phyloP scores from a whole-genome alignment of 2,888 invertebrate species.

The Stegophylla sp. region DNA sequence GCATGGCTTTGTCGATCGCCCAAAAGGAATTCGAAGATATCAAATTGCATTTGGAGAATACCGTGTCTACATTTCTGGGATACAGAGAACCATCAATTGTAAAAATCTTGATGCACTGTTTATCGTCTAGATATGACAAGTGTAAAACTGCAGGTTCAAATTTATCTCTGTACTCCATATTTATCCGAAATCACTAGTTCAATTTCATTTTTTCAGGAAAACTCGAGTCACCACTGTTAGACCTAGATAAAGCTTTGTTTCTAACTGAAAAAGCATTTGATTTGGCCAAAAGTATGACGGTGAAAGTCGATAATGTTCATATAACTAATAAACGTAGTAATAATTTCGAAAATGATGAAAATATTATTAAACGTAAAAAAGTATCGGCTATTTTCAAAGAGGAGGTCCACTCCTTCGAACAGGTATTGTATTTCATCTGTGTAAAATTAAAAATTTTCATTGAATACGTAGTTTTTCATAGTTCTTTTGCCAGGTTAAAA shows the following conservation, averaged over 20 bases:
- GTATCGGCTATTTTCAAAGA: background rate
- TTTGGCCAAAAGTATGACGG: conserved; percentile 65
- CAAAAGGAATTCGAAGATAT: conserved; percentile 81
- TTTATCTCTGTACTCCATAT: background rate
- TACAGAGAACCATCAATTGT: conserved; percentile 80
- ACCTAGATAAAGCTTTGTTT: background rate
- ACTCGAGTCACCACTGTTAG: background rate
- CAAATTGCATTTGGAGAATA: conserved; percentile 79
- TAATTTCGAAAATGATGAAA: conserved; percentile 6
- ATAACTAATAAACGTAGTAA: background rate
- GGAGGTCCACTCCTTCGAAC: background rate
- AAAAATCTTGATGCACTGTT: conserved; percentile 79
- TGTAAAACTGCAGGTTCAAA: conserved; percentile 74
- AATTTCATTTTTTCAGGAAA: background rate
- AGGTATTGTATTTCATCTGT: background rate
- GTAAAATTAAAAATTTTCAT: too few species aligned
- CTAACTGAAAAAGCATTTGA: background rate
- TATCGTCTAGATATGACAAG: conserved; percentile 81
- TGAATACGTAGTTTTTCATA: too few species aligned
- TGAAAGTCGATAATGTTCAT: conserved; percentile 5
- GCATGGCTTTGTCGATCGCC: conserved; percentile 71
- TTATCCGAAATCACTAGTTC: too few species aligned
- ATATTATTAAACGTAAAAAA: conserved; percentile 3
- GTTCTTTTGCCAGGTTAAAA: too few species aligned
- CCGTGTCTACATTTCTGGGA: conserved; percentile 81